Evolutionary conservation across 2,113 vertebrate genomes (phyloP).

Genomic region (Stercorarius parasiticus): DNA sequence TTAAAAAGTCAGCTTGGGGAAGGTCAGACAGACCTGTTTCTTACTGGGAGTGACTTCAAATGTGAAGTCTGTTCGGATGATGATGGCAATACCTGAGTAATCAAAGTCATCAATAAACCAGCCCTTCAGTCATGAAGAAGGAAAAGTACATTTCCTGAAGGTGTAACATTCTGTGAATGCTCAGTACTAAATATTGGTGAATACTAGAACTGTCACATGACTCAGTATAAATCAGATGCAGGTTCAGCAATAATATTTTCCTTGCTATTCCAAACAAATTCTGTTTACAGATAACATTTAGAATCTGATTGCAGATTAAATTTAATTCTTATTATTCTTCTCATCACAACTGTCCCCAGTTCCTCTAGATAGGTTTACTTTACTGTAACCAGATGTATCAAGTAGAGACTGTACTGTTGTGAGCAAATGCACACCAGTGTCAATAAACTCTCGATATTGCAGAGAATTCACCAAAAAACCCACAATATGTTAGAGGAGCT

Average conservation of each 20-base stretch:
- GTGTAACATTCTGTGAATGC: not conserved
- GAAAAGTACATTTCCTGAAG: not conserved
- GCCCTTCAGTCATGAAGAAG: not conserved
- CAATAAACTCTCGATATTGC: not conserved
- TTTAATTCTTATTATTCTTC: not conserved
- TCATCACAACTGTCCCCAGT: not conserved
- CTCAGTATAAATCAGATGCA: not conserved
- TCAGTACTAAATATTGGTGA: not conserved
- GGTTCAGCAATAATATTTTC: not conserved
- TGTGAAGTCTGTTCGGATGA: not conserved
- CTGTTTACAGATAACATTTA: not conserved
- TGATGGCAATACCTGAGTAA: not conserved
- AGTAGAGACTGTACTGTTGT: not conserved
- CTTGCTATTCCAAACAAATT: not conserved
- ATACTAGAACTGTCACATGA: not conserved
- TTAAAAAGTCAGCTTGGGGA: not conserved
- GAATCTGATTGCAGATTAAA: not conserved
- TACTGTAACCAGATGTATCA: not conserved
- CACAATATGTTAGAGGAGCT: accelerated
- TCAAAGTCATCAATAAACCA: not conserved
- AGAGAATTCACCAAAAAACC: not conserved
- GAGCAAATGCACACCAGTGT: not conserved
- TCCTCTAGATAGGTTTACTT: not conserved
- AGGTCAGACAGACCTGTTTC: not conserved
- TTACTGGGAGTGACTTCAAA: not conserved